Percentiles rank a stretch among this genome's conserved stretches.
Conservation (phyloP, 1,140 invertebrate genomes). For the Drosophila elegans region DNA sequence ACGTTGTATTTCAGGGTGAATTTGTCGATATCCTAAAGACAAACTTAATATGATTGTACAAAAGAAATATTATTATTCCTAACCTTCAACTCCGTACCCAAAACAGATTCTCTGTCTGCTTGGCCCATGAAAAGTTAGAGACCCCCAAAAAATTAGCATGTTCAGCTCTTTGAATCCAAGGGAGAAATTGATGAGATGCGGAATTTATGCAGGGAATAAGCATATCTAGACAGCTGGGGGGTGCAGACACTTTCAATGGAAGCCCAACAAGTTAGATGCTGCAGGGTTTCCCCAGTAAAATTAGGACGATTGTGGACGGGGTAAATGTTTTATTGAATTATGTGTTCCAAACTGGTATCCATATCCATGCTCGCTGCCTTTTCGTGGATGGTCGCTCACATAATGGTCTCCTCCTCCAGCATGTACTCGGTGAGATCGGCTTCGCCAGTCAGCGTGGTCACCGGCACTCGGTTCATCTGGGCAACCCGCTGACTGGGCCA, state of each 20-base stretch:
- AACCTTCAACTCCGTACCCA: slow-evolving; percentile 10
- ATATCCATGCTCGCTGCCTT: not conserved
- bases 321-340: slow-evolving; percentile 2
- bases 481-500: slow-evolving; percentile 70
- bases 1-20: too few species aligned
- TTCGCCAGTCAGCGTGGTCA: slow-evolving; percentile 56
- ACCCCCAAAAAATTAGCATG: slow-evolving; percentile 14
- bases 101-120: not conserved
- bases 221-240: slow-evolving; percentile 23
- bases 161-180: slow-evolving; percentile 9
- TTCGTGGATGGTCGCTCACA: slow-evolving; percentile 29
- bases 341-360: not conserved
- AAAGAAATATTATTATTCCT: not conserved
- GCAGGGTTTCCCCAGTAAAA: slow-evolving; percentile 12
- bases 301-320: not conserved
- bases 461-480: slow-evolving; percentile 69
- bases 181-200: slow-evolving; percentile 32
- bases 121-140: not conserved
- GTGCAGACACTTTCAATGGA: slow-evolving; percentile 9
- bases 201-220: slow-evolving; percentile 32
- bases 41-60: too few species aligned
- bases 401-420: slow-evolving; percentile 72
- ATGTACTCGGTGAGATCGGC: slow-evolving; percentile 71
- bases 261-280: slow-evolving; percentile 15
- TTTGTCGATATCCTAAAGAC: too few species aligned